Percentiles rank a stretch among this genome's conserved stretches.
Evolutionary conservation across 2,797 vertebrate species (phyloP).

Genomic region (Halcyon leucocephala): DNA sequence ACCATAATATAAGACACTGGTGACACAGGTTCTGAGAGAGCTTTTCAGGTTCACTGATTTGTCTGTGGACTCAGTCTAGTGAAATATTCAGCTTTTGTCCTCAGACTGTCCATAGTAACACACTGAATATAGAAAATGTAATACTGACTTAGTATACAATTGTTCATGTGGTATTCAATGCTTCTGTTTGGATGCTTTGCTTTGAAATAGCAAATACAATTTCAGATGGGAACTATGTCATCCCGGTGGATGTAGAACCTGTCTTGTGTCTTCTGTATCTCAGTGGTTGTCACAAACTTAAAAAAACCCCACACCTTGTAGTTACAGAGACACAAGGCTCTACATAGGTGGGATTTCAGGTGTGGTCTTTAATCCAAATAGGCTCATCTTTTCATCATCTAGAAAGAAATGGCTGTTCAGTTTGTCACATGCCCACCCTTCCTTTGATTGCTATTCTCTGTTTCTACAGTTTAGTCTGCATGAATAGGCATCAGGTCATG

Average conservation of each 20-base stretch:
- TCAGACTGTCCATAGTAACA: neutral
- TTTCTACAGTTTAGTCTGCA: neutral
- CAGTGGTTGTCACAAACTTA: neutral
- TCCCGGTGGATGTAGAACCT: neutral
- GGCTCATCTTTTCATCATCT: neutral
- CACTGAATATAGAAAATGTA: neutral
- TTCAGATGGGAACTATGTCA: neutral
- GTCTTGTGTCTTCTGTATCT: neutral
- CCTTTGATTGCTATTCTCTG: neutral
- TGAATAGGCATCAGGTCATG: accelerated
- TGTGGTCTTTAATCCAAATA: neutral
- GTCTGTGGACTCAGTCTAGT: neutral
- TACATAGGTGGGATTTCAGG: neutral
- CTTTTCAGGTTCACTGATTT: neutral
- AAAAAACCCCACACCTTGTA: neutral
- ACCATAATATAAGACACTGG: neutral
- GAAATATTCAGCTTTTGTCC: neutral
- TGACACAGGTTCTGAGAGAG: neutral
- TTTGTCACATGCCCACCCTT: neutral
- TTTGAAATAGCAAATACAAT: neutral
- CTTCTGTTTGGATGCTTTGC: neutral
- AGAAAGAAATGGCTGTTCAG: neutral
- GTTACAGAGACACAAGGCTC: neutral
- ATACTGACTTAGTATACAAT: neutral
- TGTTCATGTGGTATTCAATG: neutral